Evolutionary conservation across 2,797 vertebrate species (phyloP).

Genomic region (Rhinogobio ventralis): DNA sequence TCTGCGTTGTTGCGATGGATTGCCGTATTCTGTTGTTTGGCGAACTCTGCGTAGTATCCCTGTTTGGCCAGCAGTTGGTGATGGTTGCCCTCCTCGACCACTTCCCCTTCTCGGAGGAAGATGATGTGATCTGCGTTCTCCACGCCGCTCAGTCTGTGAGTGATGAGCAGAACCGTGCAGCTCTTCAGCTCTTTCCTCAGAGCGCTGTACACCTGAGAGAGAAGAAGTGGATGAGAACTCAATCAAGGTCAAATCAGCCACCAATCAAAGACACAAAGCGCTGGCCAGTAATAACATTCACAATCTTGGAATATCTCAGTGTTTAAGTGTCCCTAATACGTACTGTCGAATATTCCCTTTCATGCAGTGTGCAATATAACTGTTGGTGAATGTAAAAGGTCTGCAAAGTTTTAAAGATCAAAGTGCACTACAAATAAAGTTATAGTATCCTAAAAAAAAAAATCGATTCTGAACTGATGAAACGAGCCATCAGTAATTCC

Average conservation of each 20-base stretch:
- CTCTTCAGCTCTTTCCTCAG: conserved; percentile 66
- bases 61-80: conserved; percentile 68
- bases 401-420: no score
- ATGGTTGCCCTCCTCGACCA: conserved; percentile 81
- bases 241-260: not conserved
- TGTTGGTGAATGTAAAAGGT: no score
- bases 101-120: conserved; percentile 77
- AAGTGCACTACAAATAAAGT: no score
- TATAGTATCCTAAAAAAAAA: no score
- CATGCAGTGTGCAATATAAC: no score
- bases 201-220: conserved; percentile 79
- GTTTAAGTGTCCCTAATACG: no score
- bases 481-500: no score
- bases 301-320: no score
- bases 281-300: no score
- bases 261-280: no score
- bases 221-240: not conserved
- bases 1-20: conserved; percentile 64
- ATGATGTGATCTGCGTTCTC: conserved; percentile 81
- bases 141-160: conserved; percentile 80
- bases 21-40: conserved; percentile 73
- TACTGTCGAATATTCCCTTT: no score
- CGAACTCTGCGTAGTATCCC: conserved; percentile 75
- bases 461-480: no score
- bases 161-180: conserved; percentile 82